Evolutionary conservation across 2,113 vertebrate species (phyloP).

Genomic region (Trachemys scripta): DNA sequence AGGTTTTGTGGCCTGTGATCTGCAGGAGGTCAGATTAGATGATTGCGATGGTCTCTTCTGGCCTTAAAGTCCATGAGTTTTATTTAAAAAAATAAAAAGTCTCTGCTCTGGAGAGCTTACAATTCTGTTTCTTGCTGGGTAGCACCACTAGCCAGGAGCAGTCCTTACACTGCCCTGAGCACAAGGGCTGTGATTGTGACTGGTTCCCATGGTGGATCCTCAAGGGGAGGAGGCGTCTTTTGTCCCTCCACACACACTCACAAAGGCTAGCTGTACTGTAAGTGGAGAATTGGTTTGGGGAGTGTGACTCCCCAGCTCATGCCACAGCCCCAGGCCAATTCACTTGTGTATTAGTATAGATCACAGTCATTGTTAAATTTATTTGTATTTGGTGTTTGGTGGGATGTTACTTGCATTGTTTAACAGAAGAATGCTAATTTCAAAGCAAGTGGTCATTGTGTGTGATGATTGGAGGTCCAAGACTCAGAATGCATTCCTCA

Average conservation of each 20-base stretch:
- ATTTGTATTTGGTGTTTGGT: too few relatives aligned
- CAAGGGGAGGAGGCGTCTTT: background rate
- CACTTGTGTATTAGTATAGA: too few relatives aligned
- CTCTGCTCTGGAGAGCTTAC: background rate
- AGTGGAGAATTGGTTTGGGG: background rate
- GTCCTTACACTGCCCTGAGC: background rate
- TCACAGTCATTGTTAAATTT: too few relatives aligned
- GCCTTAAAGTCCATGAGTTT: too few relatives aligned
- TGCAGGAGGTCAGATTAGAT: background rate
- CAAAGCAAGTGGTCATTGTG: too few relatives aligned
- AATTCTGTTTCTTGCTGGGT: background rate
- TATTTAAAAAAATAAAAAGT: background rate
- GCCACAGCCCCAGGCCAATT: too few relatives aligned
- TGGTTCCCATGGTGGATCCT: background rate
- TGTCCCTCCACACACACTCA: background rate
- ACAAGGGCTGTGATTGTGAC: background rate
- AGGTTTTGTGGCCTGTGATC: background rate
- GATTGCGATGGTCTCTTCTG: background rate
- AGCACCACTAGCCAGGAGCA: background rate
- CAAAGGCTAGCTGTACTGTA: background rate
- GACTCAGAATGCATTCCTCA: too few relatives aligned
- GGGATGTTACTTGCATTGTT: too few relatives aligned
- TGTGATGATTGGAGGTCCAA: too few relatives aligned
- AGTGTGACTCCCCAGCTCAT: too few relatives aligned
- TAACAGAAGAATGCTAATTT: too few relatives aligned